phyloP scores from a whole-genome alignment of 2,113 vertebrate species.

The Percina caprodes region DNA sequence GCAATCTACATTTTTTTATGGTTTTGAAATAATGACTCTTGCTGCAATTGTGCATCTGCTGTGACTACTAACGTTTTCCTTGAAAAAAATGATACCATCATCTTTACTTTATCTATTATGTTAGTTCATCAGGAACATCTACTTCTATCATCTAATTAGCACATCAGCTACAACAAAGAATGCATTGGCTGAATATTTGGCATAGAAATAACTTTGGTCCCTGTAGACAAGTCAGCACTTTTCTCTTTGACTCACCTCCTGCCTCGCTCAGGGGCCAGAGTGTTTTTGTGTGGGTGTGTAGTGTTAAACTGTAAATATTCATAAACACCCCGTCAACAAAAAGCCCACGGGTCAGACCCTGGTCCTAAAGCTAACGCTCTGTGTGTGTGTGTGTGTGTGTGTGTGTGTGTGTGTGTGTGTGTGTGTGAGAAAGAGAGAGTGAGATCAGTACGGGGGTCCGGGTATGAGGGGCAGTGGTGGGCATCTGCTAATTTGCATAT shows the following conservation, averaged over 20 bases:
- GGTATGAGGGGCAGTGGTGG: constrained; percentile 52
- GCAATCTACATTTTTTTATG: neutral
- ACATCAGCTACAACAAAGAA: neutral
- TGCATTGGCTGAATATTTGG: neutral
- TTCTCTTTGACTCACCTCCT: constrained; percentile 59
- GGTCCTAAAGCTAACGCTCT: constrained; percentile 56
- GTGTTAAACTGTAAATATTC: constrained; percentile 81
- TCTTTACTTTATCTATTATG: neutral
- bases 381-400: constrained; percentile 24
- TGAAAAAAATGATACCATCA: neutral
- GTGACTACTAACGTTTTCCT: neutral
- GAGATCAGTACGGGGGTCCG: constrained; percentile 41
- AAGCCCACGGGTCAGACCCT: constrained; percentile 65
- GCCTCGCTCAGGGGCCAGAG: constrained; percentile 45
- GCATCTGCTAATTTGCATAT: constrained; percentile 81
- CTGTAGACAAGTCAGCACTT: constrained; percentile 62
- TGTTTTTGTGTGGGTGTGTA: constrained; percentile 59
- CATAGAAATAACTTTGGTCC: constrained; percentile 54
- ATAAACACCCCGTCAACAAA: constrained; percentile 73
- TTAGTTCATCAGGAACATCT: neutral
- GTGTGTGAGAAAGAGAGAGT: neutral
- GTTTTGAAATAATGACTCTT: neutral
- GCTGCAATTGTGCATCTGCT: neutral
- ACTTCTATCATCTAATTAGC: neutral
- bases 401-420: neutral